These are phyloP conservation scores for Scopus umbretta DNA, from an alignment of 2,113 vertebrate genomes.

Conservation along the genomic window DNA sequence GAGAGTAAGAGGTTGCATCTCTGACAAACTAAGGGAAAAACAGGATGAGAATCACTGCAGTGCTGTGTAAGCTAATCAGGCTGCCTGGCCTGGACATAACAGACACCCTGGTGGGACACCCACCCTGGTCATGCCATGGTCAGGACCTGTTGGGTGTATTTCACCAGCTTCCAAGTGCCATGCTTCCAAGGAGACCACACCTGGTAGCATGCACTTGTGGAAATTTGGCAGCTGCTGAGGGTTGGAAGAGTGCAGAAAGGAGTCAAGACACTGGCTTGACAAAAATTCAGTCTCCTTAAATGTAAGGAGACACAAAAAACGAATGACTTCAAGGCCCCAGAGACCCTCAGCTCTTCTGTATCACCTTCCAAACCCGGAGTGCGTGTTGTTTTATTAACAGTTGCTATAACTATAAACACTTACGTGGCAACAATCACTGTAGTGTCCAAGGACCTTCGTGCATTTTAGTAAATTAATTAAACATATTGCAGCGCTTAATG, in stretches of 20 bases:
- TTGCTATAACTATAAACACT: background rate
- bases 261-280: background rate
- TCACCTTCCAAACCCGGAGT: background rate
- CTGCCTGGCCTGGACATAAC: background rate
- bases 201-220: background rate
- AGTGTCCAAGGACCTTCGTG: background rate
- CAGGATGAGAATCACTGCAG: background rate
- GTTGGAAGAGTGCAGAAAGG: background rate
- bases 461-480: slow-evolving; percentile 19
- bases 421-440: background rate
- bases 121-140: background rate
- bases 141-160: background rate
- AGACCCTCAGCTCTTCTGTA: background rate
- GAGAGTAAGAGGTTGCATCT: background rate
- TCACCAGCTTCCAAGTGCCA: background rate
- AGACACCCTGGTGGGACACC: background rate
- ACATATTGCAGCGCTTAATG: background rate
- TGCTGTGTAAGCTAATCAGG: background rate
- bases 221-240: background rate
- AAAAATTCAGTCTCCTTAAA: background rate
- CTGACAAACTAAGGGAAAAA: background rate
- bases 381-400: background rate
- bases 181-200: background rate
- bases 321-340: background rate
- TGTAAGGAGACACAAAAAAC: background rate